These are phyloP conservation scores for Anniella stebbinsi DNA, from an alignment of 2,797 vertebrate species.

Conservation along the genomic window DNA sequence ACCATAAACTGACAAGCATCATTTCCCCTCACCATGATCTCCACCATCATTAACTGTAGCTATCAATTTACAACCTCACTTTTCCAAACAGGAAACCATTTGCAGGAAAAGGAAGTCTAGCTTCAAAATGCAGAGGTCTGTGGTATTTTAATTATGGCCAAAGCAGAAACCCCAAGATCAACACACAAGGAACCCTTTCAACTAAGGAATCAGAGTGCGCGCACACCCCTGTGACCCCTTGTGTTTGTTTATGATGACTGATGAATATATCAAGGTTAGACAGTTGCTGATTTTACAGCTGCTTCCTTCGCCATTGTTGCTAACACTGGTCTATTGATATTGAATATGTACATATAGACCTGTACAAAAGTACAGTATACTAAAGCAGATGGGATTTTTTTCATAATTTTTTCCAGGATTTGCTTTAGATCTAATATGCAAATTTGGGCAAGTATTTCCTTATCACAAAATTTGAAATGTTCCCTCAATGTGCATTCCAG, in stretches of 20 bases:
- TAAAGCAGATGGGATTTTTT: not conserved
- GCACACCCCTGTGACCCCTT: not conserved
- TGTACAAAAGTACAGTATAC: not conserved
- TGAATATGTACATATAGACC: not conserved
- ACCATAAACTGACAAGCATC: not conserved
- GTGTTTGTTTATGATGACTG: constrained; percentile 1
- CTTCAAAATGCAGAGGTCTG: constrained; percentile 38
- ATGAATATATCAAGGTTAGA: not conserved
- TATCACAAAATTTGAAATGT: not conserved
- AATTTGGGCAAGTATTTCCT: not conserved
- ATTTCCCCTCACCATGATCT: constrained; percentile 23
- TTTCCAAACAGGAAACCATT: constrained; percentile 43
- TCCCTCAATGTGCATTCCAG: not conserved
- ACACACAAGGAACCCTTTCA: constrained; percentile 25
- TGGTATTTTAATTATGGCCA: constrained; percentile 15
- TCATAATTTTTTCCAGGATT: not conserved
- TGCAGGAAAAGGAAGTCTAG: constrained; percentile 42
- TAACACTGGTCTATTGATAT: not conserved
- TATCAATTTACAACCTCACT: constrained; percentile 23
- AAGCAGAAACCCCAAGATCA: constrained; percentile 20
- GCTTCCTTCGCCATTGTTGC: not conserved
- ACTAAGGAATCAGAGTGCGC: not conserved
- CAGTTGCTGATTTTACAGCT: not conserved
- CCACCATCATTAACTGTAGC: constrained; percentile 29
- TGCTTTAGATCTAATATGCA: not conserved